Base-by-base conservation (phyloP, 2,797 vertebrate species). In the Bryconaethiops microstoma region DNA sequence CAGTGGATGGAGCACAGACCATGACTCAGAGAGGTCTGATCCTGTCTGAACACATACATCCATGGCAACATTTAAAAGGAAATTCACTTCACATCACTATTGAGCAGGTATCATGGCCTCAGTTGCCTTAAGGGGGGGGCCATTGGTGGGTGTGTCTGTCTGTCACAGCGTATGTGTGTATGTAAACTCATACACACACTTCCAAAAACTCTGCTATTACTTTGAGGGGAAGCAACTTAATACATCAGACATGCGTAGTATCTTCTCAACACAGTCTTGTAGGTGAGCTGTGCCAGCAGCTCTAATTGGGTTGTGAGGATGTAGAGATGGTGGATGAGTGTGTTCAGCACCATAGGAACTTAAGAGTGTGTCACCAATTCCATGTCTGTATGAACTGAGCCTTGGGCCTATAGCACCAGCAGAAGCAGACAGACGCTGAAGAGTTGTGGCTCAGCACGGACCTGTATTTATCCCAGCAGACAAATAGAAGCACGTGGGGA, bases 301-400 rank as follows among this genome's bases (percentile, higher is more conserved):
- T 13, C 19, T 55, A 71, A 76, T 64, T 55, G 42, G 14, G 19
- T 60, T 59, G 23, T 39, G 73, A 48, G 45, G 13, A 73, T 25
- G 16, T 69, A 5, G n/a, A n/a, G 67, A 76, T 4, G 45, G 39
- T 50, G 74, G 57, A 48, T 71, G 67, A 76, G 39, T 55, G 59
- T 57, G 67, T 76, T 71, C 65, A 60, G 72, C 42, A 12, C 21
- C 12, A 9, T 6, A 17, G 72, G 45, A 45, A 29, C n/a, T 23
- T n/a, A 59, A 80, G 48, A 63, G 55, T 54, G 55, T 70, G 79
- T 64, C 67, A 81, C 64, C 67, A 59, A 29, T 29, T 74, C 50
- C 50, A 13, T 29, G 35, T 29, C 62, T 75, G 54, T 60, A 59
- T 2, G 54, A 21, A 60, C 63, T 40, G n/a, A 60, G 40, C 54